A percentile compares a stretch with the other conserved stretches of the same genome.
Conservation (phyloP, 2,113 vertebrate genomes). For the Charina bottae region DNA sequence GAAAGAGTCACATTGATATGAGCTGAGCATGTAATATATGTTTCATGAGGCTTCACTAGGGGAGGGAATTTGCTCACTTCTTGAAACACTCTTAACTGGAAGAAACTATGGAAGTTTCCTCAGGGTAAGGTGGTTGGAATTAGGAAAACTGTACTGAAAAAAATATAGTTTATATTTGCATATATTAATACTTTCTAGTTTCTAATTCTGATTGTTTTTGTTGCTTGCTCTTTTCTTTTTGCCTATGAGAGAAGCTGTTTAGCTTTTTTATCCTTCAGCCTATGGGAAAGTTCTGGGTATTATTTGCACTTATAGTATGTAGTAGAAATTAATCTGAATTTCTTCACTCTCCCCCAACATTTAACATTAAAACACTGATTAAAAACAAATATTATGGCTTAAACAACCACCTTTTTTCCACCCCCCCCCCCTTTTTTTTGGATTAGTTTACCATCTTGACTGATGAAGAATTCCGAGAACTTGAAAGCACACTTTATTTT, state of each 20-base stretch:
- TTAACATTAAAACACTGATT: neutral
- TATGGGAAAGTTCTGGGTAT: neutral
- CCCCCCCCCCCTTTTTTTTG: neutral
- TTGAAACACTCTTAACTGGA: neutral
- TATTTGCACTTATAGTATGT: neutral
- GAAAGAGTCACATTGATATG: neutral
- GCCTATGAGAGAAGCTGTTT: neutral
- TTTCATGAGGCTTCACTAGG: neutral
- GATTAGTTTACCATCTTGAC: neutral
- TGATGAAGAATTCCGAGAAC: neutral
- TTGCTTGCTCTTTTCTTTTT: neutral
- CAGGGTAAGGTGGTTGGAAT: neutral
- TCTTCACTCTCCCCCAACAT: neutral
- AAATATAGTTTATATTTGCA: neutral
- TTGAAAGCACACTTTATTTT: neutral
- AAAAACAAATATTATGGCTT: neutral
- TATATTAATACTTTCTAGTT: neutral
- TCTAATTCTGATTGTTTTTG: neutral
- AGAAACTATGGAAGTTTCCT: neutral
- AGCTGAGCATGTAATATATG: neutral
- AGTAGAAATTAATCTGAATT: neutral
- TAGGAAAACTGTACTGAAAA: neutral
- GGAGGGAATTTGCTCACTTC: neutral
- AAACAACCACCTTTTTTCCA: neutral
- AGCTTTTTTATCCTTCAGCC: neutral